Conservation (phyloP, 2,888 invertebrate species). For the Geotrupes spiniger region DNA sequence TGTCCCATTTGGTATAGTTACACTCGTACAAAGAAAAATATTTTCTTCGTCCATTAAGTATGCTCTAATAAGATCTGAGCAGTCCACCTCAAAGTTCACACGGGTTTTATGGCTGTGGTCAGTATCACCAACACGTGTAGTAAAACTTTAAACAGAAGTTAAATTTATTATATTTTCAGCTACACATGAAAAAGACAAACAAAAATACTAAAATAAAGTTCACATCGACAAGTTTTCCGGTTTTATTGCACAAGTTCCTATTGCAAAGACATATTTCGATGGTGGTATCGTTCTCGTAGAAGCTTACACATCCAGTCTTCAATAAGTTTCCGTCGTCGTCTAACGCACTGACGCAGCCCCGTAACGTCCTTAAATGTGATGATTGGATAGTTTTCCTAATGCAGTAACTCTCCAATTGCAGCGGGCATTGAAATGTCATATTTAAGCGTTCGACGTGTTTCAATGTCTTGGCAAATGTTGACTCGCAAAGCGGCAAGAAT, state of each 20-base stretch:
- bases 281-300: constrained; percentile 14
- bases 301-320: constrained; percentile 27
- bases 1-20: no score
- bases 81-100: no score
- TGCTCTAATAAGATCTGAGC: no score
- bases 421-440: constrained; percentile 29
- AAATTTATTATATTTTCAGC: no score
- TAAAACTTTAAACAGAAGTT: no score
- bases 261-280: constrained; percentile 25
- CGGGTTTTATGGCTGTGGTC: no score
- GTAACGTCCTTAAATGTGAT: no score
- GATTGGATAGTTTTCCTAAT: constrained; percentile 24
- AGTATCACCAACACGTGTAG: no score
- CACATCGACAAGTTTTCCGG: not conserved
- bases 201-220: no score
- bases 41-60: no score
- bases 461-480: constrained; percentile 25
- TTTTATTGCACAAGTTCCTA: constrained; percentile 24
- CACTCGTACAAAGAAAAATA: no score
- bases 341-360: constrained; percentile 27
- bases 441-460: constrained; percentile 22
- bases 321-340: constrained; percentile 25
- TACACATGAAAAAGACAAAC: no score
- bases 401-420: constrained; percentile 25
- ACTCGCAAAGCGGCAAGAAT: constrained; percentile 26